phyloP scores from a whole-genome alignment of 2,113 vertebrate genomes.

The Scopus umbretta region DNA sequence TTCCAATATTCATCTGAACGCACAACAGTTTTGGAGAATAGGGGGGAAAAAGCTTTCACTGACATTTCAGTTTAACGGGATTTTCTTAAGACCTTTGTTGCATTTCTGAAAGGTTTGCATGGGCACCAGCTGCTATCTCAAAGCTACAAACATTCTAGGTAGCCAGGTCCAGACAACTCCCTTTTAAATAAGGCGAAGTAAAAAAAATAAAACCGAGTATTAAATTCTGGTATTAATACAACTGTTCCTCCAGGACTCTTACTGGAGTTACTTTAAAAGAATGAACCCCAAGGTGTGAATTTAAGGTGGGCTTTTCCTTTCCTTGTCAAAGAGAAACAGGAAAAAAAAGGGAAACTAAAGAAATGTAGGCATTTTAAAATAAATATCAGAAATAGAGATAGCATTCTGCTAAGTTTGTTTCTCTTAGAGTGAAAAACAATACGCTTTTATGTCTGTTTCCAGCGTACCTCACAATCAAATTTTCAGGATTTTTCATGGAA shows the following conservation, averaged over 20 bases:
- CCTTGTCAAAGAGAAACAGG: not conserved
- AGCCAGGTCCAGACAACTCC: not conserved
- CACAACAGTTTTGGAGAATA: not conserved
- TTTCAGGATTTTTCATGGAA: constrained; percentile 11
- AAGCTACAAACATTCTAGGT: not conserved
- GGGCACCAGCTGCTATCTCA: not conserved
- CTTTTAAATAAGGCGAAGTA: not conserved
- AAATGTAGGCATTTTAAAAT: not conserved
- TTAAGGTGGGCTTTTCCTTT: not conserved
- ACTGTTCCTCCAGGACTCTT: not conserved
- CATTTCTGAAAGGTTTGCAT: not conserved
- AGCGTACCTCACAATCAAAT: not conserved
- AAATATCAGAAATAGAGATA: not conserved
- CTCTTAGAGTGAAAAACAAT: not conserved
- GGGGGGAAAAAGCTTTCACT: not conserved
- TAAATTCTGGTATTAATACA: not conserved
- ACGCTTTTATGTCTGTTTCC: not conserved
- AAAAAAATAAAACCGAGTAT: not conserved
- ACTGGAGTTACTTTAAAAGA: not conserved
- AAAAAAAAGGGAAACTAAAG: not conserved
- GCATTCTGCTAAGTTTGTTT: not conserved
- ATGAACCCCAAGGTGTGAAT: not conserved
- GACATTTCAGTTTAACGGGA: not conserved
- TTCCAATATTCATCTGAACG: not conserved
- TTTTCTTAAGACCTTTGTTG: not conserved